Evolutionary conservation across 2,113 vertebrate species (phyloP), one percentile per base, ranked within the genome.

Genomic region (Corythoichthys haematopterus): DNA sequence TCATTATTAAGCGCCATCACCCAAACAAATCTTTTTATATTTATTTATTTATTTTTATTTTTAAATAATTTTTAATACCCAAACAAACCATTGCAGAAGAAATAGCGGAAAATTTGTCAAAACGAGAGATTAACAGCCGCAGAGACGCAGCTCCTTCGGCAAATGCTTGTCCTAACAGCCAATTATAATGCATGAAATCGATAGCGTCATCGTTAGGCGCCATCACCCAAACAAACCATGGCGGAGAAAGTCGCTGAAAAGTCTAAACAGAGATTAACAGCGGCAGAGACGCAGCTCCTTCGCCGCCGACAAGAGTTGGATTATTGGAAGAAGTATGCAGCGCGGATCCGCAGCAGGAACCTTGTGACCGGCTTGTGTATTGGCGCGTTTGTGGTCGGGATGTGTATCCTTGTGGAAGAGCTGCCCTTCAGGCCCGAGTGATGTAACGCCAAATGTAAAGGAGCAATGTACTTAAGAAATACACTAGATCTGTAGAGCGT

Each of bases 351-450:
- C 28, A 53, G 71, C 7, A 86, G 93, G 20, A 95, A 95, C 83
- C 35, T 80, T 14, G 2, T 92, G 16, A 93, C 94, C 1, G 94
- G 89, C 1, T 84, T 94, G 56, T 62, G 81, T 3, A 91, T 95
- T 50, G 94, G 94, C 7, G 90, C 91, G 1, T 67, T 94, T 61
- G 89, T 84, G 1, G 7, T 91, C 3, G 93, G 92, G 6, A 87
- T 96, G 65, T 95, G 94, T 95, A 96, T 96, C 95, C 94, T 82
- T 62, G 9, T 43, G 11, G 7, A 16, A n/a, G 10, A 56, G 6
- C 10, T 28, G n/a, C 5, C 60, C 40, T 46, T 61, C 38, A 13
- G 7, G 16, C 8, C n/a, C 9, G 8, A 3, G 59, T 62, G 59
- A 28, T 28, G 40, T 28, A 62, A 62, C 59, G 4, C 59, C 38